Base-by-base conservation (phyloP, 2,888 invertebrate species). In the Pycnomerus fuliginosus region DNA sequence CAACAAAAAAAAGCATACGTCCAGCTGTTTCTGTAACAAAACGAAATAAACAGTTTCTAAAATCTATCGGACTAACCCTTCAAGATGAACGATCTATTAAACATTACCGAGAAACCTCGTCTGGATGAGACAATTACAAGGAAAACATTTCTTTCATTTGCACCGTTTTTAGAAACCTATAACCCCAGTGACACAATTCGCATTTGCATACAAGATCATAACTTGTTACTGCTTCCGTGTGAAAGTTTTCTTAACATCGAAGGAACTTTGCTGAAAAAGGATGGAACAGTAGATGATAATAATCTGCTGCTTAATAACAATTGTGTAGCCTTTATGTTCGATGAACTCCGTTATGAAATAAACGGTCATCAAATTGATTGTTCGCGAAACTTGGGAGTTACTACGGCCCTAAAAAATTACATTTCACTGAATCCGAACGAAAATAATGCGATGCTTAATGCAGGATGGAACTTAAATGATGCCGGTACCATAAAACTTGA, bases 181-280 rank as follows among this genome's bases (percentile, higher is more conserved):
- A 51, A 62, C 41, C 51, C 53, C 32, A 65, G 55, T 48, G 64
- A 62, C 60, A 58, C 59, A 48, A 60, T 63, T 32, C 52, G 59
- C 3, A 61, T 63, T 32, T 53, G 56, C 17, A 50, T 63, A 30
- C 55, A 62, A 48, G 56, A 60, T 41, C 55, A 55, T 36, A 60
- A 64, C 47, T 36, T 56, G 30, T 57, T 55, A 50, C 10, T 49
- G 13, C 34, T 45, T 20, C 45, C 49, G 38, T 37, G 16, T 23
- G 36, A 55, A 37, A 63, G 64, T 56, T 52, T 44, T 20, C 14
- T 52, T n/a, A 34, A 46, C 16, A 37, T 49, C 16, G 44, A 49
- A 39, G 52, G 41, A 16, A 35, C 17, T n/a, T 33, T 50, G 27
- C 3, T 10, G 31, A 39, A 50, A 22, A 28, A 29, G 3, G 37